A percentile compares a stretch with the other conserved stretches of the same genome.
Conservation (phyloP, 2,797 vertebrate species). For the Buceros bicornis region DNA sequence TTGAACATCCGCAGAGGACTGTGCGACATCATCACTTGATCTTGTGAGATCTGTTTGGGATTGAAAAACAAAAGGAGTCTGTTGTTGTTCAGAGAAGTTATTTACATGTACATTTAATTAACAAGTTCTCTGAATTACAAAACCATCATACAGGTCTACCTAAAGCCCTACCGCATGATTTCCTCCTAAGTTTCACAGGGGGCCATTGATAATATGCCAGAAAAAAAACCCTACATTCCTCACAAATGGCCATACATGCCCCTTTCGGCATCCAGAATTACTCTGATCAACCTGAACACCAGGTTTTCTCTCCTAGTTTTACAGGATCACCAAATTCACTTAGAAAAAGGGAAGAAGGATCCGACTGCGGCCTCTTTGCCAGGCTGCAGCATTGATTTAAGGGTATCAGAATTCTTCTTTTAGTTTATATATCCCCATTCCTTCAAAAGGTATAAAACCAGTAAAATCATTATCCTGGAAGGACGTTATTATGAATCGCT, state of each 20-base stretch:
- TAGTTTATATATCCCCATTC: background rate
- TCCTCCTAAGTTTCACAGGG: background rate
- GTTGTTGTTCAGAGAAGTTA: background rate
- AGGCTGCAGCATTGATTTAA: background rate
- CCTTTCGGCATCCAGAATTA: background rate
- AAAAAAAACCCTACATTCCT: background rate
- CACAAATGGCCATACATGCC: background rate
- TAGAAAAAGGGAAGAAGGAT: background rate
- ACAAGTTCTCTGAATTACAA: background rate
- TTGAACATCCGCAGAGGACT: constrained; percentile 88
- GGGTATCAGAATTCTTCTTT: background rate
- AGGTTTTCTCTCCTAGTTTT: background rate
- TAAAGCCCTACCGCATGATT: background rate
- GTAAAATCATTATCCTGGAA: background rate
- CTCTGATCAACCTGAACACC: background rate
- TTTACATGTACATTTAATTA: background rate
- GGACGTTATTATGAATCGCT: background rate
- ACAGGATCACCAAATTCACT: background rate
- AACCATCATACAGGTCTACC: background rate
- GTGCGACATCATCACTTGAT: constrained; percentile 92
- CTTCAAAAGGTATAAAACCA: background rate
- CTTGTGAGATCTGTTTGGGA: constrained; percentile 83
- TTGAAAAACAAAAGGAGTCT: background rate
- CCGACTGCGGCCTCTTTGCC: accelerated
- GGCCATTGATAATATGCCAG: background rate